Evolutionary conservation across 2,888 invertebrate genomes (phyloP).

Genomic region (Hyles lineata): DNA sequence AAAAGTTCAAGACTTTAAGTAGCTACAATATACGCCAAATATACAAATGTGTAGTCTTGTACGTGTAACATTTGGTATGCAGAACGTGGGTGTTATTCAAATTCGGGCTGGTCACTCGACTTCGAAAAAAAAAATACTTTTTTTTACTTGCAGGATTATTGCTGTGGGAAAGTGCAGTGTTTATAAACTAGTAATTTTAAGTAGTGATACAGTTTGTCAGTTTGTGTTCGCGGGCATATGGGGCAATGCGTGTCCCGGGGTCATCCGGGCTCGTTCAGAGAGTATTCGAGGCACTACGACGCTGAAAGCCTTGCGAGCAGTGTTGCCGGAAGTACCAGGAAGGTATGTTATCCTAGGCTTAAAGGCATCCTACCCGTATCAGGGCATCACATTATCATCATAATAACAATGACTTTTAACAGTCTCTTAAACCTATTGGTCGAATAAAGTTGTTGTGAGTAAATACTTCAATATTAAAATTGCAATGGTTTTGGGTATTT

Average conservation of each 20-base stretch:
- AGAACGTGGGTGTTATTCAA: constrained; percentile 42
- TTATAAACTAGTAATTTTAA: constrained; percentile 46
- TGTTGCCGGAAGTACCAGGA: constrained; percentile 62
- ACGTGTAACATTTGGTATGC: constrained; percentile 34
- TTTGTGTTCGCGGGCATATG: constrained; percentile 81
- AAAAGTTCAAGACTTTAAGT: not conserved
- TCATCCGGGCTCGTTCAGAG: constrained; percentile 74
- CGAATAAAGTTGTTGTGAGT: too few species aligned
- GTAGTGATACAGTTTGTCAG: constrained; percentile 43
- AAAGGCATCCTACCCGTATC: not conserved
- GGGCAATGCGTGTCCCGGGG: constrained; percentile 91
- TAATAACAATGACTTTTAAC: not conserved
- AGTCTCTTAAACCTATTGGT: not conserved
- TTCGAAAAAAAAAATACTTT: constrained; percentile 32
- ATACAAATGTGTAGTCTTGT: not conserved
- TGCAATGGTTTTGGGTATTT: too few species aligned
- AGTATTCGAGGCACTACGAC: constrained; percentile 74
- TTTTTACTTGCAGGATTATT: constrained; percentile 37
- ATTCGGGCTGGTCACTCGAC: constrained; percentile 34
- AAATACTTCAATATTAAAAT: too few species aligned
- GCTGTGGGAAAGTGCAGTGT: constrained; percentile 43
- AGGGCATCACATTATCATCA: not conserved
- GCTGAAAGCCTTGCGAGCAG: constrained; percentile 78
- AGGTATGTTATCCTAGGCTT: constrained; percentile 55
- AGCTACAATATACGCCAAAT: not conserved